Conservation (phyloP, 2,888 invertebrate genomes). For the Tetropium fuscum region DNA sequence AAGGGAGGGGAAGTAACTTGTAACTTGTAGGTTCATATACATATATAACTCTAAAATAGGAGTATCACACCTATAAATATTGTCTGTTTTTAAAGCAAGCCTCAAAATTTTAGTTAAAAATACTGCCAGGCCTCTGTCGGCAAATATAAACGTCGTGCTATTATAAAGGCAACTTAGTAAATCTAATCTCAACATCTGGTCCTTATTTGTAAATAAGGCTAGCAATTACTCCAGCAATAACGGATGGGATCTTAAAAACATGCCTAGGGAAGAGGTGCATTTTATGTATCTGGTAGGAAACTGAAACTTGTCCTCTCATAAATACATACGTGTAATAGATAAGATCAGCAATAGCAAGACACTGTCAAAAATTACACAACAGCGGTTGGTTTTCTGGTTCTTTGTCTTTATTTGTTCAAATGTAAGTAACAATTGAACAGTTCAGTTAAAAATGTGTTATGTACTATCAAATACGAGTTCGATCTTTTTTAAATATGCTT, state of each 20-base stretch:
- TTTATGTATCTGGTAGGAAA: slow-evolving; percentile 14
- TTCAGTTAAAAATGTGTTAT: too few relatives aligned
- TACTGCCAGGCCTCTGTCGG: slow-evolving; percentile 21
- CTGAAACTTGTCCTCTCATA: slow-evolving; percentile 14
- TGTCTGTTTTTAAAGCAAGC: slow-evolving; percentile 19
- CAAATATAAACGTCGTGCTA: slow-evolving; percentile 18
- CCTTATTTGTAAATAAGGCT: slow-evolving; percentile 51
- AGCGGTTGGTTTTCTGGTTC: too few relatives aligned
- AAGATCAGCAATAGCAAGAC: slow-evolving; percentile 2
- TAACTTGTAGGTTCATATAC: neutral
- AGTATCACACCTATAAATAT: slow-evolving; percentile 17
- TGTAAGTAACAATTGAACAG: too few relatives aligned
- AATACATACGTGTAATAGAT: slow-evolving; percentile 3
- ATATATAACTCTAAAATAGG: neutral
- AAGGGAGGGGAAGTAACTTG: too few relatives aligned
- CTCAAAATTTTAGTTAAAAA: slow-evolving; percentile 9
- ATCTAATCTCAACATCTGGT: slow-evolving; percentile 50
- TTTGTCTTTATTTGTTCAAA: too few relatives aligned
- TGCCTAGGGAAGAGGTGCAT: slow-evolving; percentile 10
- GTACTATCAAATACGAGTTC: too few relatives aligned
- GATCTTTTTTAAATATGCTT: too few relatives aligned
- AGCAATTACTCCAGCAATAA: slow-evolving; percentile 40
- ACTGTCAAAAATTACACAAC: slow-evolving; percentile 24
- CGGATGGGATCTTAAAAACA: slow-evolving; percentile 34
- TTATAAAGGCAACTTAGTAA: slow-evolving; percentile 36